Base-by-base conservation (phyloP, 1,140 invertebrate genomes). In the Rhyzopertha dominica region DNA sequence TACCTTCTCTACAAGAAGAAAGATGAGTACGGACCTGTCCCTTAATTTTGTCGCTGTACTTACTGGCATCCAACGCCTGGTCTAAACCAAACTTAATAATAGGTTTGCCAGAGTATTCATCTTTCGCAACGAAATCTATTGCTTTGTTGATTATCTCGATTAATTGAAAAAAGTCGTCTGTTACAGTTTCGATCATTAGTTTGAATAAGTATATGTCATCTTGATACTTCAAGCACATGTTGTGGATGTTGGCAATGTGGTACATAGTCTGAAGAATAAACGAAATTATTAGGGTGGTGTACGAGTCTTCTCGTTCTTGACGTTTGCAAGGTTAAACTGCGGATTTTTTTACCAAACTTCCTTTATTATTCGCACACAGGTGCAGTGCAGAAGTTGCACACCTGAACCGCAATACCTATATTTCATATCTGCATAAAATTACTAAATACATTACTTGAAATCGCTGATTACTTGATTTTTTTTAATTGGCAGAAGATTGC, bases 231-330 rank as follows among this genome's bases (percentile, higher is more conserved):
- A 37, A 34, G 22, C 54, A 49, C 2, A 62, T 25, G 20, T 63
- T 58, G 24, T 58, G 56, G 4, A 68, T 50, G 28, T 52, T 49
- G 23, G 63, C 36, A 8, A 53, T 54, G 26, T 64, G 50, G 30
- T 61, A 55, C 8, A 67, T 62, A n/a, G 63, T 58, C 62, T 63
- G 40, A 25, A 61, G 56, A 42, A n/a, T n/a, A n/a, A n/a, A n/a
- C n/a, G n/a, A n/a, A n/a, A n/a, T n/a, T n/a, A n/a, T n/a, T n/a
- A n/a, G n/a, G n/a, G n/a, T n/a, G n/a, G n/a, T n/a, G n/a, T n/a
- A n/a, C n/a, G n/a, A n/a, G n/a, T n/a, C n/a, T n/a, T n/a, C n/a
- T n/a, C n/a, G n/a, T n/a, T n/a, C n/a, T n/a, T n/a, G n/a, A n/a
- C n/a, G n/a, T n/a, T n/a, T n/a, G n/a, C n/a, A n/a, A n/a, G n/a